A percentile compares a stretch with the other conserved stretches of the same genome.
These are phyloP conservation scores for Petrocephalus microphthalmus DNA, from an alignment of 2,113 vertebrate species.

Conservation along the genomic window DNA sequence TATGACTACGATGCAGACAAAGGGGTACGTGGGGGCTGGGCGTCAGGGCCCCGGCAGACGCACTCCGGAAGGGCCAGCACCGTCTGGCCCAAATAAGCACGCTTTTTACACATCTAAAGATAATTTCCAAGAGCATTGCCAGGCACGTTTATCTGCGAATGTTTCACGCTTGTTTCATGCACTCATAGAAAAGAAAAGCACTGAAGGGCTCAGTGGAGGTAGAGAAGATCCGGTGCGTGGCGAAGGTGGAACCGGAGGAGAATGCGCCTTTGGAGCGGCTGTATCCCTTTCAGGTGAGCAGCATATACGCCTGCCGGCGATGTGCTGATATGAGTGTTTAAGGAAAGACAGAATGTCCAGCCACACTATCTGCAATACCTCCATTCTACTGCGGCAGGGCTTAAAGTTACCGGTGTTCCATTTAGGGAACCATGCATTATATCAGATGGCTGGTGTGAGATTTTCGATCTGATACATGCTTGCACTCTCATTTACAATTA, in stretches of 20 bases:
- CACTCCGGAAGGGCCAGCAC: no score
- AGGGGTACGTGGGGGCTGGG: slow-evolving; percentile 57
- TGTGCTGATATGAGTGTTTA: background rate
- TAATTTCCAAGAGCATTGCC: background rate
- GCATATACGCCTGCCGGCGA: background rate
- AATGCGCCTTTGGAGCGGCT: slow-evolving; percentile 75
- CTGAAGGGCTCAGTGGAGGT: slow-evolving; percentile 83
- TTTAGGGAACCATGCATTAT: background rate
- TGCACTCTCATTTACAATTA: no score
- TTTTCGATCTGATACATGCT: no score
- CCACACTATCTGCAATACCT: background rate
- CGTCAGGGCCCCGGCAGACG: no score
- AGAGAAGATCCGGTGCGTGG: slow-evolving; percentile 90
- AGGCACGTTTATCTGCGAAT: background rate
- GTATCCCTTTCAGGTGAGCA: slow-evolving; percentile 63
- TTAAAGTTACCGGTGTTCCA: background rate
- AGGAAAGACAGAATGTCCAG: background rate
- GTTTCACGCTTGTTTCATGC: background rate
- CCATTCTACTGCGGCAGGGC: background rate
- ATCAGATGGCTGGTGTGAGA: no score
- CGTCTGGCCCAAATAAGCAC: background rate
- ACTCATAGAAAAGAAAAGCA: slow-evolving; percentile 79
- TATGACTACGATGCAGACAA: slow-evolving; percentile 88
- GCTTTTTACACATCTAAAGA: background rate
- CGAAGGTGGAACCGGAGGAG: slow-evolving; percentile 75